Evolutionary conservation across 2,113 vertebrate genomes (phyloP), one percentile per base, ranked within the genome.

Genomic region (Entomyzon cyanotis): DNA sequence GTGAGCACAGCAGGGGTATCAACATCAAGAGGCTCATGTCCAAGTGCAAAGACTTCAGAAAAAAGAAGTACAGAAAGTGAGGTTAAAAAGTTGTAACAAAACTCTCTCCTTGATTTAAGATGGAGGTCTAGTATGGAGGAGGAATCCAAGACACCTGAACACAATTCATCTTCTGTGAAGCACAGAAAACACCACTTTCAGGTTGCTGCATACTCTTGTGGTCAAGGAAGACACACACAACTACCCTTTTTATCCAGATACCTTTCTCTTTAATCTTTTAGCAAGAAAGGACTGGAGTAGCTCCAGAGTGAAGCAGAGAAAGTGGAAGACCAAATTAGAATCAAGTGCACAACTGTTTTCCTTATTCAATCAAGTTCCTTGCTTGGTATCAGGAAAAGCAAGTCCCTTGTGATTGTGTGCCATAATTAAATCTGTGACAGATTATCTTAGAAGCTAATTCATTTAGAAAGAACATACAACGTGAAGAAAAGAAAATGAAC

Each of bases 391-490:
- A 94, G 60, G 64, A 81, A 95, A 95, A 84, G 31, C 83, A 96
- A 86, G 35, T 94, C 80, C 81, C 84, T 83, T 16, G 6, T 83
- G 92, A 89, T 15, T 67, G 56, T 39, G 55, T 74, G 78, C 79
- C 37, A 33, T 90, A 95, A 95, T 94, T 86, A 90, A 97, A 95
- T 96, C 79, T 88, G 85, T 94, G 71, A 95, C 94, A 92, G 96
- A 92, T 94, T 93, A 97, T 28, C 68, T 92, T 74, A 86, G 90
- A 88, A 90, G 85, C 60, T 95, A 91, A 95, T 92, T 95, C 52
- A 78, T 90, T 96, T 95, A 96, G 47, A 93, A 93, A 90, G 71
- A 96, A 80, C 47, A 59, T 37, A 78, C 52, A 95, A 90, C 60
- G 91, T 41, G 88, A 93, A 86, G 76, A 91, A 90, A 93, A 86